Conservation (phyloP, 2,113 vertebrate species). For the Aldabrachelys gigantea region DNA sequence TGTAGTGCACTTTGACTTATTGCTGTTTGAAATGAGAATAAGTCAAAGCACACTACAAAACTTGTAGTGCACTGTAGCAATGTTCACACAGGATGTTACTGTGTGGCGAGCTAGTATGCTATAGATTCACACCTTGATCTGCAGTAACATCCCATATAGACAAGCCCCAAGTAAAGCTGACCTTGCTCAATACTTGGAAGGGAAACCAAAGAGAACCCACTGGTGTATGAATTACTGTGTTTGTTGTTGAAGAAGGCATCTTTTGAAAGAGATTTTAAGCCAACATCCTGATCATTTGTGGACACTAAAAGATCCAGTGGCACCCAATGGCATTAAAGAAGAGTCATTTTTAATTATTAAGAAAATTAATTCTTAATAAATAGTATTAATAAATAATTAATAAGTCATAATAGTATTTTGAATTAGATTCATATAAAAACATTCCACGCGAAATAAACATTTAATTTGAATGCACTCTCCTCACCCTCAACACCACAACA, state of each 20-base stretch:
- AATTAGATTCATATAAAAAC: neutral
- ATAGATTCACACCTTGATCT: neutral
- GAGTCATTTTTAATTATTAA: neutral
- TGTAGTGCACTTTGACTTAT: neutral
- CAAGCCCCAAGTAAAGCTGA: neutral
- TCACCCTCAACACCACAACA: neutral
- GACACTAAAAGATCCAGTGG: neutral
- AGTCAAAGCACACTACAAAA: neutral
- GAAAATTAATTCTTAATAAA: neutral
- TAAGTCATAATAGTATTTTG: neutral
- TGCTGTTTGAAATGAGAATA: neutral
- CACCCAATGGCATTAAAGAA: neutral
- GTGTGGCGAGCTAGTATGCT: neutral
- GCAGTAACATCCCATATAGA: neutral
- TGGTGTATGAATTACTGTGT: neutral
- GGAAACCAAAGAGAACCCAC: neutral
- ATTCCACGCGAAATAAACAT: neutral
- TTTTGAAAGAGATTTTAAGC: neutral
- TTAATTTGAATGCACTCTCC: neutral
- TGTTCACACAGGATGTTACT: neutral
- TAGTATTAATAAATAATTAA: no score
- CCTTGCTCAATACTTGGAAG: no score
- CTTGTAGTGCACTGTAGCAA: neutral
- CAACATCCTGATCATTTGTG: neutral
- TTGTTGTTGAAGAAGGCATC: neutral